Evolutionary conservation across 2,113 vertebrate genomes (phyloP).

Genomic region (Phaethornis superciliosus): DNA sequence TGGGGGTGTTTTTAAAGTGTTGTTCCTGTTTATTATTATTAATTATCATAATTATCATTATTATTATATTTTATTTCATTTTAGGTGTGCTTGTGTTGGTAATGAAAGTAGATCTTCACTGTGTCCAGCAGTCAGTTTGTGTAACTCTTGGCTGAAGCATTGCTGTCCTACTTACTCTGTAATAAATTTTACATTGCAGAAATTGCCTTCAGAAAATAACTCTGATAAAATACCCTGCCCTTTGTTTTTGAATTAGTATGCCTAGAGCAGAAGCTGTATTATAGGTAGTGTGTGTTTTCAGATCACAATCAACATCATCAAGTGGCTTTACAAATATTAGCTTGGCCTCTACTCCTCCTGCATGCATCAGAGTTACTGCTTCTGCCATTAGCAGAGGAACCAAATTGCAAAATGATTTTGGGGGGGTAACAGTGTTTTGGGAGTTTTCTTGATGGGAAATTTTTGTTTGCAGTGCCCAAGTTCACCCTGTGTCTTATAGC

Average conservation of each 20-base stretch:
- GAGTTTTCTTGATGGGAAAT: no score
- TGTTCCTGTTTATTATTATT: neutral
- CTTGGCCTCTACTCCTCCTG: neutral
- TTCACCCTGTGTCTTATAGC: no score
- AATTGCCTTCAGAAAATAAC: neutral
- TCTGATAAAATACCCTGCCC: neutral
- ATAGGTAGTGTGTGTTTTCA: neutral
- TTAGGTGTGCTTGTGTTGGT: neutral
- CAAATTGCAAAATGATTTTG: neutral
- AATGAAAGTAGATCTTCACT: neutral
- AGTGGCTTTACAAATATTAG: neutral
- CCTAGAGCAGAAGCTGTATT: neutral
- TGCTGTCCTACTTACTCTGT: neutral
- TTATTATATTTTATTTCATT: neutral
- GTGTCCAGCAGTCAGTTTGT: neutral
- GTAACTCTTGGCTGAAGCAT: neutral
- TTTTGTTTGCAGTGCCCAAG: no score
- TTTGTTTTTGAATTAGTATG: neutral
- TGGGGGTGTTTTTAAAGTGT: neutral
- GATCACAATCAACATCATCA: neutral
- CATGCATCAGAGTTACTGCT: rapidly evolving
- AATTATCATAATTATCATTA: no score
- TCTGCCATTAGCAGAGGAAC: neutral
- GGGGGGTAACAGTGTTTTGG: no score
- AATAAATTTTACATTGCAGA: neutral